These are phyloP conservation scores for Aegotheles bennettii DNA, from an alignment of 2,113 vertebrate species.

Conservation along the genomic window DNA sequence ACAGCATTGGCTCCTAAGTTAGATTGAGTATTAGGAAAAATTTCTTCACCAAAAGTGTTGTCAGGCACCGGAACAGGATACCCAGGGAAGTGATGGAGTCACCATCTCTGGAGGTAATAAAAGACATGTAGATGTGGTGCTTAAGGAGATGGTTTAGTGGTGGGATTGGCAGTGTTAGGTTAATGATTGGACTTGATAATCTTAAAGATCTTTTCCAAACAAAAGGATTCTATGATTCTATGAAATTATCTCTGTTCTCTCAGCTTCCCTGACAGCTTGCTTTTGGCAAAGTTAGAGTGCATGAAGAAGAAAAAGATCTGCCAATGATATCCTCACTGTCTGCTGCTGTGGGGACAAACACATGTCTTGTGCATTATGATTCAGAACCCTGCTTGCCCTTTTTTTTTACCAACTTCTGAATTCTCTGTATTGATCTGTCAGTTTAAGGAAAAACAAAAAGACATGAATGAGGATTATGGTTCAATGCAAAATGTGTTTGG, in stretches of 20 bases:
- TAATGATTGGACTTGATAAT: too few relatives aligned
- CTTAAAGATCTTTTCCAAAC: too few relatives aligned
- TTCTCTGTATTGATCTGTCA: neutral
- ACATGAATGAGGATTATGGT: neutral
- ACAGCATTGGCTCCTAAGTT: neutral
- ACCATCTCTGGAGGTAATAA: too few relatives aligned
- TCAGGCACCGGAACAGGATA: too few relatives aligned
- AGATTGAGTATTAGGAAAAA: too few relatives aligned
- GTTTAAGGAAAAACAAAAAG: neutral
- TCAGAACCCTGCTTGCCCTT: neutral
- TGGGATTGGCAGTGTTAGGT: too few relatives aligned
- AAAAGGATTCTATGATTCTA: too few relatives aligned
- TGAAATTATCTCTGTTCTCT: neutral
- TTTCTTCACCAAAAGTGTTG: too few relatives aligned
- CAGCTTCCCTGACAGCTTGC: neutral
- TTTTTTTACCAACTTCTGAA: neutral
- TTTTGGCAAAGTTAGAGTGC: constrained; percentile 22
- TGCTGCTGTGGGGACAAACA: constrained; percentile 14
- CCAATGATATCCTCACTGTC: constrained; percentile 8
- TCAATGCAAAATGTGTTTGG: neutral
- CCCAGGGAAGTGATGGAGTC: too few relatives aligned
- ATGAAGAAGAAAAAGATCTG: constrained; percentile 11
- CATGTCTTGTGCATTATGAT: neutral
- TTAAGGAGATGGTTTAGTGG: too few relatives aligned
- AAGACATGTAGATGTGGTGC: too few relatives aligned